phyloP scores from a whole-genome alignment of 2,888 invertebrate species.

The Prosopocoilus inquinatus region DNA sequence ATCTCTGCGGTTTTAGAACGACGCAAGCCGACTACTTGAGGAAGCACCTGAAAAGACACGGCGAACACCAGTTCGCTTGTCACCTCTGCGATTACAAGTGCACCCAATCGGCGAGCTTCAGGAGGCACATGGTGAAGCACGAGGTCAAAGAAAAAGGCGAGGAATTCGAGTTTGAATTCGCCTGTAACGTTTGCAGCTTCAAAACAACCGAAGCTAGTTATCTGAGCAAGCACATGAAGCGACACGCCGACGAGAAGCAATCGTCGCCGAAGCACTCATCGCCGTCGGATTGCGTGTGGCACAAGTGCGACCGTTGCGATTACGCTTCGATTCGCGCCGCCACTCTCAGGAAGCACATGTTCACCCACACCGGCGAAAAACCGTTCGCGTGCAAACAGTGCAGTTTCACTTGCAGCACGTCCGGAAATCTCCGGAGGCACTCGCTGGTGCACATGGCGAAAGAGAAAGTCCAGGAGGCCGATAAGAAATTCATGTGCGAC shows the following conservation, averaged over 20 bases:
- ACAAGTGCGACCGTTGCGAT: too few relatives aligned
- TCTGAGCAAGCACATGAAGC: too few relatives aligned
- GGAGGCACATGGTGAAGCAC: neutral
- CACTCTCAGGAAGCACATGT: neutral
- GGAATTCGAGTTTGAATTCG: neutral
- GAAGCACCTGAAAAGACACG: neutral
- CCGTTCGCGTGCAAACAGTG: neutral
- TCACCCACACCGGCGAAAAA: neutral
- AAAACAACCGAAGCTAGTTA: too few relatives aligned
- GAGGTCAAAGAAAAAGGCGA: neutral
- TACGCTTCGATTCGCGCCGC: too few relatives aligned
- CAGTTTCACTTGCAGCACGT: neutral
- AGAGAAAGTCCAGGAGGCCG: too few relatives aligned
- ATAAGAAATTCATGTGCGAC: neutral
- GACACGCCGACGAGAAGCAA: too few relatives aligned
- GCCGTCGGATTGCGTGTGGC: too few relatives aligned
- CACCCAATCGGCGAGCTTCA: neutral
- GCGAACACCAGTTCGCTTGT: too few relatives aligned
- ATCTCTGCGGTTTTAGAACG: too few relatives aligned
- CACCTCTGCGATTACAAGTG: neutral
- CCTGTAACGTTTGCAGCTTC: too few relatives aligned
- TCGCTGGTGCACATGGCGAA: too few relatives aligned
- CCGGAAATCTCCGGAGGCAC: neutral
- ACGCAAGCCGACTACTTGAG: neutral
- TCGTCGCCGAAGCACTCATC: too few relatives aligned